Percentiles rank a stretch among this genome's conserved stretches.
Evolutionary conservation across 2,113 vertebrate genomes (phyloP).

Genomic region (Ageneiosus marmoratus): DNA sequence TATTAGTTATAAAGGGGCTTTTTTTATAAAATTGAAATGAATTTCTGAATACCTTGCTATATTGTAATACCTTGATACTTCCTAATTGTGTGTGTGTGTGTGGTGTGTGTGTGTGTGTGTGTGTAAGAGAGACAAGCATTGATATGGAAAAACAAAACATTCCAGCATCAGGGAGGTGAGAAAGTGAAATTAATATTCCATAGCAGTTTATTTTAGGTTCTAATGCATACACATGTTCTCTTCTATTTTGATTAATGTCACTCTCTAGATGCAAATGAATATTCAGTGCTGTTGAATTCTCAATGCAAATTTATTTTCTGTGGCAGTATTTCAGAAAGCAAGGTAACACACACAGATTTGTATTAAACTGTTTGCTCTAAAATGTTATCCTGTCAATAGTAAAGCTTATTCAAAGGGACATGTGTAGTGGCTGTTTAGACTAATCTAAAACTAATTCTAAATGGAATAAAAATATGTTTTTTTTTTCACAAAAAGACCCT

Average conservation of each 20-base stretch:
- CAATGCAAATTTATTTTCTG: background rate
- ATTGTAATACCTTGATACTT: too few species aligned
- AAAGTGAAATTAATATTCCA: background rate
- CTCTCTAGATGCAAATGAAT: too few species aligned
- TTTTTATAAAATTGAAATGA: too few species aligned
- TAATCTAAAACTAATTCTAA: background rate
- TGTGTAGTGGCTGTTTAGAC: background rate
- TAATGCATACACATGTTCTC: background rate
- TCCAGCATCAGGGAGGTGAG: background rate
- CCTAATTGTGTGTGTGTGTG: too few species aligned
- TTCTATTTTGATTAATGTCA: background rate
- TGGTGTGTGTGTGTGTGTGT: slow-evolving; percentile 33
- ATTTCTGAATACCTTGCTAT: too few species aligned
- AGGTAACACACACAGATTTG: background rate
- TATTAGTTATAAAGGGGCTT: too few species aligned
- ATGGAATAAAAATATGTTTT: too few species aligned
- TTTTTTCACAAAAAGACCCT: too few species aligned
- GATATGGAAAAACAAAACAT: slow-evolving; percentile 13
- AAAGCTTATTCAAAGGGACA: background rate
- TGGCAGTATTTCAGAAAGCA: background rate
- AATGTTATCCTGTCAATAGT: background rate
- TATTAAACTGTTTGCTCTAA: background rate
- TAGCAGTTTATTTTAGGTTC: background rate
- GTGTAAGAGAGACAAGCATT: slow-evolving; percentile 24
- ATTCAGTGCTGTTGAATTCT: background rate